phyloP scores from a whole-genome alignment of 2,888 invertebrate genomes.

The Beris chalybata region DNA sequence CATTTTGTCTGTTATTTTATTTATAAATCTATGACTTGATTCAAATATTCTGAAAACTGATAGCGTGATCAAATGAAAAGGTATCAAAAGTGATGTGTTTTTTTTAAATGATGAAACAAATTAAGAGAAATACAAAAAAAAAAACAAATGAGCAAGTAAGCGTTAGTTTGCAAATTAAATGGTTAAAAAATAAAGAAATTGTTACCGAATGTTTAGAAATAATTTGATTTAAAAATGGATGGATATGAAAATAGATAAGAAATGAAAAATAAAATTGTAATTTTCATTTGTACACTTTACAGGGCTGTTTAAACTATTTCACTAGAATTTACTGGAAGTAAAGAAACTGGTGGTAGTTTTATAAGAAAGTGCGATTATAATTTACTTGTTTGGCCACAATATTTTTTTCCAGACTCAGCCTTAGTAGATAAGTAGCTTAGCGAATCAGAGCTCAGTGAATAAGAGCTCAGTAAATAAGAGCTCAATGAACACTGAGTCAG shows the following conservation, averaged over 20 bases:
- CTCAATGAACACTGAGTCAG: too few species aligned
- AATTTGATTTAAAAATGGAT: slow-evolving; percentile 33
- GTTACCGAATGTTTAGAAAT: slow-evolving; percentile 18
- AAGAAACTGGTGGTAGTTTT: too few species aligned
- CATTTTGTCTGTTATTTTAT: slow-evolving; percentile 2
- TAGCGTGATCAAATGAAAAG: slow-evolving; percentile 13
- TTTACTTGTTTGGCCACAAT: too few species aligned
- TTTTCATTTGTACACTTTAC: slow-evolving; percentile 16
- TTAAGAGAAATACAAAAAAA: neutral
- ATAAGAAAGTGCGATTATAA: too few species aligned
- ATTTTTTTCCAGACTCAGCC: too few species aligned
- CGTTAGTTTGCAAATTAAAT: slow-evolving; percentile 4
- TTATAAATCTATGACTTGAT: slow-evolving; percentile 35
- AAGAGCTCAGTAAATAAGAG: too few species aligned
- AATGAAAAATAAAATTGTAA: slow-evolving; percentile 20
- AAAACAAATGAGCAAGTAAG: neutral
- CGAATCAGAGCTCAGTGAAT: too few species aligned
- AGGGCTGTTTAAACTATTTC: neutral
- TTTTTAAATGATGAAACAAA: neutral
- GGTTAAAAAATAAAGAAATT: neutral
- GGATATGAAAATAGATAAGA: slow-evolving; percentile 36
- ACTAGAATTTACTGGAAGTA: too few species aligned
- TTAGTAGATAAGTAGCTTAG: too few species aligned
- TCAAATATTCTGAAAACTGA: slow-evolving; percentile 36
- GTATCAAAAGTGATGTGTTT: neutral